Percentiles rank a stretch among this genome's conserved stretches.
Evolutionary conservation across 2,888 invertebrate genomes (phyloP).

Genomic region (Drosophila meridionalis): DNA sequence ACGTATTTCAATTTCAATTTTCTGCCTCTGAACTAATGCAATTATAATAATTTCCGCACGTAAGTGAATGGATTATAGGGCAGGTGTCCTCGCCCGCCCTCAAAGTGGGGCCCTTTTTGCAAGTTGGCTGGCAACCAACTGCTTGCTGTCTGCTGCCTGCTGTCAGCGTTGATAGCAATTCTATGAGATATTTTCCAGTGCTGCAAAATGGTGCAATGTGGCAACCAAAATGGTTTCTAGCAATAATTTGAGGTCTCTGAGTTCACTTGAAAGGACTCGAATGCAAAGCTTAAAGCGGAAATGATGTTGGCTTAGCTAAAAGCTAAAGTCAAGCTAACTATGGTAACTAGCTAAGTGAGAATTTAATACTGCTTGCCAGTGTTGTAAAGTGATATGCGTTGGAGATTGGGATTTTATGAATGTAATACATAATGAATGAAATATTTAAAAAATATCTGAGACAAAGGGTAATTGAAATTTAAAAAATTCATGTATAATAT

Average conservation of each 20-base stretch:
- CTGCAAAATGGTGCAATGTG: constrained; percentile 24
- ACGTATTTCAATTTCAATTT: constrained; percentile 79
- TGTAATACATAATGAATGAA: too few species aligned
- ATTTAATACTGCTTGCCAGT: neutral
- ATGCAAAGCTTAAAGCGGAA: constrained; percentile 3
- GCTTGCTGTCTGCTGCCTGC: constrained; percentile 30
- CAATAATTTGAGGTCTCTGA: constrained; percentile 13
- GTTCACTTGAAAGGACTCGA: neutral
- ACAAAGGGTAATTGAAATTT: too few species aligned
- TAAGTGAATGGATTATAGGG: constrained; percentile 73
- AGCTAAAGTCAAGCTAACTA: neutral
- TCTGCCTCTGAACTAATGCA: constrained; percentile 79
- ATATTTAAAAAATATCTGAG: neutral
- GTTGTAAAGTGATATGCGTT: neutral
- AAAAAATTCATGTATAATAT: too few species aligned
- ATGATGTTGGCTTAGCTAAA: neutral
- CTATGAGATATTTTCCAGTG: constrained; percentile 42
- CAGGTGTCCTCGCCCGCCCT: constrained; percentile 36
- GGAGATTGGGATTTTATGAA: neutral
- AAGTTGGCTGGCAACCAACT: constrained; percentile 67
- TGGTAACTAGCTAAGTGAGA: neutral
- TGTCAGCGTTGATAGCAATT: constrained; percentile 64
- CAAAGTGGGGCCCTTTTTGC: constrained; percentile 19
- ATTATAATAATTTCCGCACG: constrained; percentile 78
- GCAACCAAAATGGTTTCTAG: constrained; percentile 28